Conservation (phyloP, 1,140 invertebrate genomes). For the Drosophila suzukii region DNA sequence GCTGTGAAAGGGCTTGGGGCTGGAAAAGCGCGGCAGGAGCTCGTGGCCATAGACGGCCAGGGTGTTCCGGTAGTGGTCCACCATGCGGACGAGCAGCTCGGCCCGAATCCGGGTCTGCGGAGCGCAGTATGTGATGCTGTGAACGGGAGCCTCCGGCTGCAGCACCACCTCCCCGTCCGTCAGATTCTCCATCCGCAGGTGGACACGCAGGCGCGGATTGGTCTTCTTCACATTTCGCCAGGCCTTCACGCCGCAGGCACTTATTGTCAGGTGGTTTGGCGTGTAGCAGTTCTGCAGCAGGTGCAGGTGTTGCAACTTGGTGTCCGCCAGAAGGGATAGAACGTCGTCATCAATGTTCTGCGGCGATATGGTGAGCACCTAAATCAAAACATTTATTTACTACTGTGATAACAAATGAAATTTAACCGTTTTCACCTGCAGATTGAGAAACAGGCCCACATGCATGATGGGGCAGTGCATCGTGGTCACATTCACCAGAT, state of each 20-base stretch:
- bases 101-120: constrained; percentile 86
- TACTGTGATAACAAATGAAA: accelerated
- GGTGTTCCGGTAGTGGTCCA: constrained; percentile 87
- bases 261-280: constrained; percentile 85
- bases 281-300: constrained; percentile 92
- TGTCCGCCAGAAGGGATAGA: constrained; percentile 88
- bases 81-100: constrained; percentile 85
- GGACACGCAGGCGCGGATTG: constrained; percentile 86
- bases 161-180: constrained; percentile 85
- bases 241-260: constrained; percentile 76
- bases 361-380: constrained; percentile 90
- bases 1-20: constrained; percentile 87
- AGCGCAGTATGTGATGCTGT: constrained; percentile 88
- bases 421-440: constrained; percentile 85
- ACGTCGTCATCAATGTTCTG: constrained; percentile 93
- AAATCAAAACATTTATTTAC: not conserved
- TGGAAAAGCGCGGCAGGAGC: constrained; percentile 87
- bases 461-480: constrained; percentile 90
- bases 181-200: constrained; percentile 86
- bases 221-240: constrained; percentile 86
- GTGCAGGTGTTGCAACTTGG: constrained; percentile 89
- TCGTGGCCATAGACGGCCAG: constrained; percentile 87
- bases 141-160: constrained; percentile 88
- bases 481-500: constrained; percentile 91
- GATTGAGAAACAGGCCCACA: constrained; percentile 91